Evolutionary conservation across 1,140 invertebrate genomes (phyloP).

Genomic region (Magallana angulata): DNA sequence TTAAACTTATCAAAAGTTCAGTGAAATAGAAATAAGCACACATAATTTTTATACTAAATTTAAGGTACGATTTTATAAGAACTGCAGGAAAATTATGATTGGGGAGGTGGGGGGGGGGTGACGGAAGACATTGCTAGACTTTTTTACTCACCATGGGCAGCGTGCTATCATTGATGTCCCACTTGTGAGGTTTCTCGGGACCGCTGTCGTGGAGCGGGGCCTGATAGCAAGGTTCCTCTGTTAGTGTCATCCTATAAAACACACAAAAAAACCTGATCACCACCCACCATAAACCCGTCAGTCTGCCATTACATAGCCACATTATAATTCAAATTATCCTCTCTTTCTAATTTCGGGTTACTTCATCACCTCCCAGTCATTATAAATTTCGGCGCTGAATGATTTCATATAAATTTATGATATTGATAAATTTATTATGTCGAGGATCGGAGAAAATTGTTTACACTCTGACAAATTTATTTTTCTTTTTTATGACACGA

Average conservation of each 20-base stretch:
- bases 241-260: slow-evolving; percentile 62
- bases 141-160: slow-evolving; percentile 71
- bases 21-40: too few species aligned
- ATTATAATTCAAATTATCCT: slow-evolving; percentile 26
- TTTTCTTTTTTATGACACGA: slow-evolving; percentile 29
- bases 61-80: too few species aligned
- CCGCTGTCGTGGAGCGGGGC: slow-evolving; percentile 57
- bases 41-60: too few species aligned
- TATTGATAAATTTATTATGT: slow-evolving; percentile 37
- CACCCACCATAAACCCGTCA: background rate
- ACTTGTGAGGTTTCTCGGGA: slow-evolving; percentile 64
- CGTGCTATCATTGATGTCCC: slow-evolving; percentile 76
- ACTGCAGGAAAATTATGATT: too few species aligned
- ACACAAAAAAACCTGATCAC: background rate
- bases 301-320: slow-evolving; percentile 5
- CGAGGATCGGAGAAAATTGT: background rate
- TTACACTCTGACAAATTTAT: slow-evolving; percentile 32
- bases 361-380: slow-evolving; percentile 18
- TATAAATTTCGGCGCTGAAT: slow-evolving; percentile 28
- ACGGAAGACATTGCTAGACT: background rate
- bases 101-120: too few species aligned
- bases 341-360: slow-evolving; percentile 18
- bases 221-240: slow-evolving; percentile 63
- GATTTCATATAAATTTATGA: slow-evolving; percentile 37
- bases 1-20: too few species aligned